Base-by-base conservation (phyloP, 2,113 vertebrate genomes). In the Tiliqua scincoides region DNA sequence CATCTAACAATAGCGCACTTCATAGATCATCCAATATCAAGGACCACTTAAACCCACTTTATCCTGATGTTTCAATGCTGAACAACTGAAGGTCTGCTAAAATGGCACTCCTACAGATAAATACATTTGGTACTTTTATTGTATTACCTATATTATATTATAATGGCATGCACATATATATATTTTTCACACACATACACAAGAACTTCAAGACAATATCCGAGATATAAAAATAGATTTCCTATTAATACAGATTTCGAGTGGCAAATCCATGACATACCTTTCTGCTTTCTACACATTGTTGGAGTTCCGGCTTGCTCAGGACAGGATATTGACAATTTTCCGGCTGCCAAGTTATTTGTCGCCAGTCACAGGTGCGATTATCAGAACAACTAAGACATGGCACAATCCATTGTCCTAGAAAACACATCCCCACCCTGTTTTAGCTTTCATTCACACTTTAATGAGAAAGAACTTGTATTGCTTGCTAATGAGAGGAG, bases 341-440 rank as follows among this genome's bases (percentile, higher is more conserved):
- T 0, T 97, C 95, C 4, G 99, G 98, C 91, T 98, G 97, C 99
- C 98, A 99, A 0, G 95, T 95, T 92, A 99, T 97, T 94, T 97
- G 97, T 92, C 98, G 96, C 99, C 99, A 99, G 93, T 99, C 98
- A 63, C 99, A 99, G 5, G 99, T 99, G 89, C 98, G 97, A 94
- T 98, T 99, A 94, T 99, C 99, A 27, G 97, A 97, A 89, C 98
- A 99, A 88, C 97, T 99, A 88, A 99, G 97, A 89, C 99, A 99
- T 15, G 99, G 98, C 32, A 99, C 97, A 73, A 99, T 96, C 99
- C 99, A 99, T 21, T 96, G 97, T 62, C 98, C 99, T 99, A 93
- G 91, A 59, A 94, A 93, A 95, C 23, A 94, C 76, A 86, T 21
- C 23, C 52, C 43, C 14, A 91, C 52, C 0, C 5, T 0, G 20